These are phyloP conservation scores for Galeopsomyia nigrocyanea DNA, from an alignment of 2,888 invertebrate genomes.

Conservation along the genomic window DNA sequence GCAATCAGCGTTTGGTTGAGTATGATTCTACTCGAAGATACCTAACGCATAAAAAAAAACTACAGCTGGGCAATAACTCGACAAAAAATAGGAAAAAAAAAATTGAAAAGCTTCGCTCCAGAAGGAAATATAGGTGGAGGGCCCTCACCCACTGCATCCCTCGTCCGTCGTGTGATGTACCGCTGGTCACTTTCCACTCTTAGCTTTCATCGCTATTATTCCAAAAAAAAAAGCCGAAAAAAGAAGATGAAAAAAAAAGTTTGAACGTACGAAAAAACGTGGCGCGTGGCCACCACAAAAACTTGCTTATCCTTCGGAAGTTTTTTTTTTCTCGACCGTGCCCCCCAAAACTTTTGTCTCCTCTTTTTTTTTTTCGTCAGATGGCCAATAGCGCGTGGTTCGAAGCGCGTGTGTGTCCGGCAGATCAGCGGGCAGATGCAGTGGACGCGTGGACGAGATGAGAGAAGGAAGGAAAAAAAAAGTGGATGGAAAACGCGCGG, in stretches of 20 bases:
- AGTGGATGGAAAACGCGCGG: conserved; percentile 8
- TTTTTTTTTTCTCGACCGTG: background rate
- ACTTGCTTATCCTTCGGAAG: conserved; percentile 16
- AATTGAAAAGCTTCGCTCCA: too few species aligned
- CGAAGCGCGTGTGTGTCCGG: conserved; percentile 21
- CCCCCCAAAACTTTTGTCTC: conserved; percentile 10
- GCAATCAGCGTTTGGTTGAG: too few species aligned
- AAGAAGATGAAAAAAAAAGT: background rate
- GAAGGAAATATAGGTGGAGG: too few species aligned
- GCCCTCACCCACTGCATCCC: too few species aligned
- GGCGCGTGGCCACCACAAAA: conserved; percentile 6
- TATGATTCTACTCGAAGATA: too few species aligned
- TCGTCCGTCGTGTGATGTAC: too few species aligned
- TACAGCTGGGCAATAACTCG: too few species aligned
- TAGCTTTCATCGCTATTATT: conserved; percentile 8
- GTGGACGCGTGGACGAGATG: background rate
- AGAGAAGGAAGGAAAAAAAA: conserved; percentile 20
- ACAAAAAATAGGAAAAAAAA: too few species aligned
- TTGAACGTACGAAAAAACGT: background rate
- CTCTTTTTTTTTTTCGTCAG: conserved; percentile 33
- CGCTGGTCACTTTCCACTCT: background rate
- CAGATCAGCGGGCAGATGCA: conserved; percentile 28
- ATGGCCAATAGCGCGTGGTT: conserved; percentile 30
- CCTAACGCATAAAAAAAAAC: too few species aligned
- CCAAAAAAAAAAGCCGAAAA: conserved; percentile 7